Evolutionary conservation across 1,140 invertebrate species (phyloP).

Genomic region (Polypedilum pembai): DNA sequence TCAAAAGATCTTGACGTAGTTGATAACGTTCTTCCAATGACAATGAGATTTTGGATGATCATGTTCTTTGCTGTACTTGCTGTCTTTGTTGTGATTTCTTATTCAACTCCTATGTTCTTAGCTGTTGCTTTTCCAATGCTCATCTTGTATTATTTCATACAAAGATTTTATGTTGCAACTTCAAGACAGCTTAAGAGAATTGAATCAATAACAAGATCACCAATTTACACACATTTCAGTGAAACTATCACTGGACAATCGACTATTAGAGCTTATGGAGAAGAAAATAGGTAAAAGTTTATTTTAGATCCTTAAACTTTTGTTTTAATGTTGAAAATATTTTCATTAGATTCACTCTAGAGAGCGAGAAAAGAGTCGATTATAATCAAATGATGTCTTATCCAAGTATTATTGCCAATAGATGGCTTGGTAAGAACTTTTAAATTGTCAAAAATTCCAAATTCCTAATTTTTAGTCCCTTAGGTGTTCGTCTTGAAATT

Average conservation of each 20-base stretch:
- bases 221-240: slow-evolving; percentile 62
- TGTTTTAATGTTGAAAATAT: not conserved
- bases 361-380: slow-evolving; percentile 45
- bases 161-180: slow-evolving; percentile 55
- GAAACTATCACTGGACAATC: slow-evolving; percentile 47
- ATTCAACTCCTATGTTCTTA: slow-evolving; percentile 1
- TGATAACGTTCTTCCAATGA: slow-evolving; percentile 68
- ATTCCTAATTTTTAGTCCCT: too few relatives aligned
- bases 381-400: slow-evolving; percentile 64
- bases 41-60: slow-evolving; percentile 27
- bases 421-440: slow-evolving; percentile 57
- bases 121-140: slow-evolving; percentile 10
- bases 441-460: too few relatives aligned
- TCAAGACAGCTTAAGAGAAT: slow-evolving; percentile 58
- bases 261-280: slow-evolving; percentile 8
- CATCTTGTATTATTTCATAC: slow-evolving; percentile 29
- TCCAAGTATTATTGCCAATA: slow-evolving; percentile 60
- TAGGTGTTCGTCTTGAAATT: slow-evolving; percentile 61
- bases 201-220: slow-evolving; percentile 56
- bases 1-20: slow-evolving; percentile 74
- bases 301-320: not conserved
- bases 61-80: slow-evolving; percentile 28
- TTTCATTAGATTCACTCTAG: slow-evolving; percentile 24
- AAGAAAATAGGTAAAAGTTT: slow-evolving; percentile 24
- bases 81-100: not conserved